phyloP scores from a whole-genome alignment of 2,113 vertebrate species.

The Osmerus eperlanus region DNA sequence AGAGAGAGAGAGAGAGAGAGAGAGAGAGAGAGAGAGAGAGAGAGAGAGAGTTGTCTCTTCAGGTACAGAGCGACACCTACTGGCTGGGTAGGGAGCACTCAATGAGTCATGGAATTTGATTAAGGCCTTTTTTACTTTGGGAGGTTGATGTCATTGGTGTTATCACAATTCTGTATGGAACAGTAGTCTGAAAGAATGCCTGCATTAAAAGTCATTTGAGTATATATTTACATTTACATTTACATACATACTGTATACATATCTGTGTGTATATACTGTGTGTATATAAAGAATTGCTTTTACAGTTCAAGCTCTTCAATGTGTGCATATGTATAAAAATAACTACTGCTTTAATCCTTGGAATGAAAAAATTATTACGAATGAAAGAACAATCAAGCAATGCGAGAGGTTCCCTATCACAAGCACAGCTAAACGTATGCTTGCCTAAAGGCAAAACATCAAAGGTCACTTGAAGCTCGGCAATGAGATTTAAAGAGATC shows the following conservation, averaged over 20 bases:
- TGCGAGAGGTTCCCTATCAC: not conserved
- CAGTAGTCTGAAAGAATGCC: conserved; percentile 5
- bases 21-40: not conserved
- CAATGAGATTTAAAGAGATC: not conserved
- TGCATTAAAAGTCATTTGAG: not conserved
- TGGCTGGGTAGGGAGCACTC: conserved; percentile 20
- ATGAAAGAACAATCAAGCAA: not conserved
- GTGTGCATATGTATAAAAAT: not conserved
- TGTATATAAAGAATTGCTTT: not conserved
- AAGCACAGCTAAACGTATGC: not conserved
- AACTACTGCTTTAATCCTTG: not conserved
- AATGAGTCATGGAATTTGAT: not conserved
- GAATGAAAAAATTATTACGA: not conserved
- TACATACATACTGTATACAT: not conserved
- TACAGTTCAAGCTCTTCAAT: not conserved
- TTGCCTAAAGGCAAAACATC: not conserved
- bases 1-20: conserved; percentile 6
- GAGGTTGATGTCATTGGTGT: not conserved
- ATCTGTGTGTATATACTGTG: not conserved
- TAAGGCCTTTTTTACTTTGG: not conserved
- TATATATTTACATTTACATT: not conserved
- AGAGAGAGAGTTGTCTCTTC: conserved; percentile 3
- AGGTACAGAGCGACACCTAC: conserved; percentile 49
- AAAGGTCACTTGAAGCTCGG: not conserved
- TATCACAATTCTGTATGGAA: not conserved